A percentile compares a stretch with the other conserved stretches of the same genome.
Evolutionary conservation across 1,140 invertebrate species (phyloP).

Genomic region (Pseudomyrmex gracilis): DNA sequence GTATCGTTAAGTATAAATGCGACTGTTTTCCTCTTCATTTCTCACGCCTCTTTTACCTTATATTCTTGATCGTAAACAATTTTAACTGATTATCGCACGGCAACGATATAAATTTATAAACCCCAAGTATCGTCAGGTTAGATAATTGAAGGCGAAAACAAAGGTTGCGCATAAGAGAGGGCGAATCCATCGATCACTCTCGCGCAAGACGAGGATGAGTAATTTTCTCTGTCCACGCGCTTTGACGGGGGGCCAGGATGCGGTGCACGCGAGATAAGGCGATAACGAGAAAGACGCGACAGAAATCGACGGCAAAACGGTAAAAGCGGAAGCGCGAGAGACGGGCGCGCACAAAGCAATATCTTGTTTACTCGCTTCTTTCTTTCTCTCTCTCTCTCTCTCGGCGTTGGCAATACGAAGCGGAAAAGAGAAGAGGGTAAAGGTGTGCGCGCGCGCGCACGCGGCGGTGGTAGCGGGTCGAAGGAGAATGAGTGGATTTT

Average conservation of each 20-base stretch:
- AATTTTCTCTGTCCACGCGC: background rate
- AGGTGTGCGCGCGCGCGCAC: background rate
- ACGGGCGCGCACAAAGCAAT: conserved; percentile 65
- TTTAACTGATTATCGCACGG: too few species aligned
- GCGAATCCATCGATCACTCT: background rate
- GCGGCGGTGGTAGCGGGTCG: background rate
- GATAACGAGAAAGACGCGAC: conserved; percentile 26
- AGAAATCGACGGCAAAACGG: conserved; percentile 36
- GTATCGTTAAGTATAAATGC: conserved; percentile 77
- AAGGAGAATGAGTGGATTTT: conserved; percentile 79
- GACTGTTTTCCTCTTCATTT: background rate
- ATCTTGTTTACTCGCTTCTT: conserved; percentile 71
- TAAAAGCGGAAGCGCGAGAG: conserved; percentile 1
- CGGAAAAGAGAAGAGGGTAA: conserved; percentile 30
- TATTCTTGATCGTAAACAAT: background rate
- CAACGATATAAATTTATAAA: background rate
- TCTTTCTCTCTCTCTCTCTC: conserved; percentile 30
- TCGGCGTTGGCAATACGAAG: conserved; percentile 51
- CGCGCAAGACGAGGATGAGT: background rate
- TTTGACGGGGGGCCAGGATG: background rate
- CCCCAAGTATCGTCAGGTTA: background rate
- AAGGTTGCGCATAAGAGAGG: background rate
- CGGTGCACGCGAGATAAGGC: conserved; percentile 35
- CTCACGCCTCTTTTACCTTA: background rate
- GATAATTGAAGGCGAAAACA: background rate